Evolutionary conservation across 2,888 invertebrate genomes (phyloP).

Genomic region (Diachrysia chrysitis): DNA sequence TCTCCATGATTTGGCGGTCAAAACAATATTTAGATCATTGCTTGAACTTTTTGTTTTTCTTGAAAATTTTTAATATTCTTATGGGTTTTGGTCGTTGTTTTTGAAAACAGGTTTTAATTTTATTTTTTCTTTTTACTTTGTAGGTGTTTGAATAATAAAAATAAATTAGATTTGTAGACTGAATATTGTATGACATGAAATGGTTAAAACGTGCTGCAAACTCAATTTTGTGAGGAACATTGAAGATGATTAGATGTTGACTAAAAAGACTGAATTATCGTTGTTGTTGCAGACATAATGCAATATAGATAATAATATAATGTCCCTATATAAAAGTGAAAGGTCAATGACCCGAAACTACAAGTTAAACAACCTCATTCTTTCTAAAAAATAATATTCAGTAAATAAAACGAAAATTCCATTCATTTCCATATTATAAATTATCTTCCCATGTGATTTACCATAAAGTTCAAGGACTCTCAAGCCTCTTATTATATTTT

Average conservation of each 20-base stretch:
- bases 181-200: not conserved
- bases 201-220: no score
- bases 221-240: no score
- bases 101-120: not conserved
- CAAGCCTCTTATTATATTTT: constrained; percentile 38
- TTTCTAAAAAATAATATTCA: not conserved
- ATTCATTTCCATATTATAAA: constrained; percentile 32
- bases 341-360: not conserved
- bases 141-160: not conserved
- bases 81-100: not conserved
- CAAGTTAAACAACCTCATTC: not conserved
- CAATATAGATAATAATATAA: not conserved
- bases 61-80: constrained; percentile 23
- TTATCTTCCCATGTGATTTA: constrained; percentile 15
- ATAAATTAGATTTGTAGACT: not conserved
- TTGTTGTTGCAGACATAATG: not conserved
- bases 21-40: constrained; percentile 47
- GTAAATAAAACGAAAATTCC: not conserved
- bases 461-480: constrained; percentile 32
- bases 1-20: constrained; percentile 38
- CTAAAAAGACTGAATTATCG: not conserved
- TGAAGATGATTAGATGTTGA: not conserved
- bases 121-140: no score
- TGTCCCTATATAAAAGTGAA: not conserved
- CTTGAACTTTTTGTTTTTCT: constrained; percentile 34